Conservation (phyloP, 2,113 vertebrate genomes). For the Guaruba guarouba region DNA sequence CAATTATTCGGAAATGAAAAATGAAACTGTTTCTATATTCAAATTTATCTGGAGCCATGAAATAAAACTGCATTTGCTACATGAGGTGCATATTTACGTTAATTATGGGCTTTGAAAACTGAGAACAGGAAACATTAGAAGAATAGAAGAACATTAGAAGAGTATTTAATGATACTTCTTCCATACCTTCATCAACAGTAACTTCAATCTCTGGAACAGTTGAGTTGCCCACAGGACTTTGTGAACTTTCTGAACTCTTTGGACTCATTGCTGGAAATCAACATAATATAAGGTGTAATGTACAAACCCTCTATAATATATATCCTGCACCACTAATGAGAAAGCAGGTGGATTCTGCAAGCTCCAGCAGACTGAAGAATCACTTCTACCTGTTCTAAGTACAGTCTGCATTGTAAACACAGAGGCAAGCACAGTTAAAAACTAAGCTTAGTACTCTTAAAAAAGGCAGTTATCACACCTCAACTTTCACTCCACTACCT, state of each 20-base stretch:
- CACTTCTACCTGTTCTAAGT: not conserved
- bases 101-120: not conserved
- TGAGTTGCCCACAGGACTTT: conserved; percentile 56
- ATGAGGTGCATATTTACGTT: not conserved
- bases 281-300: not conserved
- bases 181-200: conserved; percentile 73
- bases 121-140: not conserved
- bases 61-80: not conserved
- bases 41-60: not conserved
- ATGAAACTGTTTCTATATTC: not conserved
- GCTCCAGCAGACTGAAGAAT: not conserved
- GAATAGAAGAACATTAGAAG: not conserved
- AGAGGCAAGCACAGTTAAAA: not conserved
- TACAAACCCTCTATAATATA: not conserved
- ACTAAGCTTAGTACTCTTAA: not conserved
- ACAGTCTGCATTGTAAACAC: not conserved
- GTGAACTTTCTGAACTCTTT: conserved; percentile 38
- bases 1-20: not conserved
- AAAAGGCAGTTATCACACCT: not conserved
- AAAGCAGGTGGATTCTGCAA: not conserved
- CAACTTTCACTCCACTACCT: not conserved
- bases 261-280: conserved; percentile 53
- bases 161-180: not conserved
- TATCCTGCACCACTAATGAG: not conserved
- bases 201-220: conserved; percentile 75